Conservation (phyloP, 2,113 vertebrate species). For the Cottus gobio region DNA sequence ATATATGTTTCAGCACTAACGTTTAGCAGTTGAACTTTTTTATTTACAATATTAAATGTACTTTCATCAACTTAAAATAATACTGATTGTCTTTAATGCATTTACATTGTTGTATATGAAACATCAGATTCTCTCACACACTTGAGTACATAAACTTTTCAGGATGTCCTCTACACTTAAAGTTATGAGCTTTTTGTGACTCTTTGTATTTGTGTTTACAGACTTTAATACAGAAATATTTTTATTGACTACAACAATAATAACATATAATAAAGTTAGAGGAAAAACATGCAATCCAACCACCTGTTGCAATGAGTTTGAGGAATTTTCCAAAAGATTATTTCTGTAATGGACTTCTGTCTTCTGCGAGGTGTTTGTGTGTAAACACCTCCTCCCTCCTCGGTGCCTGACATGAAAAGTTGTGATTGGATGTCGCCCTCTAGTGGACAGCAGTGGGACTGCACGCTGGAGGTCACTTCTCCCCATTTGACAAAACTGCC, state of each 20-base stretch:
- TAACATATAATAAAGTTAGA: not conserved
- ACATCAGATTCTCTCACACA: not conserved
- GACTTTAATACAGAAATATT: not conserved
- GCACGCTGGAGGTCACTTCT: not conserved
- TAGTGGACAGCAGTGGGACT: slow-evolving; percentile 20
- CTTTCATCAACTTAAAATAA: too few relatives aligned
- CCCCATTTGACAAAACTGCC: not conserved
- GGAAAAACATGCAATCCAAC: not conserved
- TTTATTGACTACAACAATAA: not conserved
- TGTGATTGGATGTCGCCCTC: slow-evolving; percentile 48
- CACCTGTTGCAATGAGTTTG: not conserved
- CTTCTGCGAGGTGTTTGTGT: slow-evolving; percentile 5
- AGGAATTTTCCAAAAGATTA: not conserved
- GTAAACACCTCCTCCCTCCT: not conserved
- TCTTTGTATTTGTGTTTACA: not conserved
- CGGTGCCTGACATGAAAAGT: not conserved
- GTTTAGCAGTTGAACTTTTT: not conserved
- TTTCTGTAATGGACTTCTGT: slow-evolving; percentile 13
- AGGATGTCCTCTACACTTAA: too few relatives aligned
- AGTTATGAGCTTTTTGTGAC: too few relatives aligned
- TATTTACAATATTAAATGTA: not conserved
- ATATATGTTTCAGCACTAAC: not conserved
- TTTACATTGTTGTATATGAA: not conserved
- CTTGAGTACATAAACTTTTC: too few relatives aligned
- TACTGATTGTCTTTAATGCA: not conserved